Evolutionary conservation across 2,113 vertebrate species (phyloP).

Genomic region (Notiomystis cincta): DNA sequence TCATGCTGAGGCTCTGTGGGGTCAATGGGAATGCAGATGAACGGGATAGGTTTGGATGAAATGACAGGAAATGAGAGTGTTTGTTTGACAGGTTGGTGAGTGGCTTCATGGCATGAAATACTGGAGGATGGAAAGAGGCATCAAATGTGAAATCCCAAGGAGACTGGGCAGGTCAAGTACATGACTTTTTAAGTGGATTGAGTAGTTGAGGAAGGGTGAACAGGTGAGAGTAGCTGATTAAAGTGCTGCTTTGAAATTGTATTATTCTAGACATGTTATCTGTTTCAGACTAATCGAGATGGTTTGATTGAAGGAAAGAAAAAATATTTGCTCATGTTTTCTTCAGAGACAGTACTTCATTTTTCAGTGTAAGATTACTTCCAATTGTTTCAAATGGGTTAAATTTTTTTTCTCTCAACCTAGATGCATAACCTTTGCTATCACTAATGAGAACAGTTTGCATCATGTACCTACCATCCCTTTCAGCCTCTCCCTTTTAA

Average conservation of each 20-base stretch:
- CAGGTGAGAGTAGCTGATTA: conserved; percentile 9
- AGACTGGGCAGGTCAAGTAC: conserved; percentile 6
- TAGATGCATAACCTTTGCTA: not conserved
- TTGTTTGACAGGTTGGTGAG: not conserved
- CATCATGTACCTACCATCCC: not conserved
- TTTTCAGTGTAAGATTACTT: not conserved
- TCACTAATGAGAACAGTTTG: not conserved
- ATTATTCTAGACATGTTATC: not conserved
- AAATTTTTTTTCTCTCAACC: not conserved
- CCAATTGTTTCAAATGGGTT: not conserved
- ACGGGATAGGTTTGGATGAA: not conserved
- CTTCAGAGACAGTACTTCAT: not conserved
- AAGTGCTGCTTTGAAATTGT: conserved; percentile 35
- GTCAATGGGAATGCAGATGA: not conserved
- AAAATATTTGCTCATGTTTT: not conserved
- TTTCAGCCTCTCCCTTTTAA: not conserved
- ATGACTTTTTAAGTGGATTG: conserved; percentile 26
- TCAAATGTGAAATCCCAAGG: conserved; percentile 8
- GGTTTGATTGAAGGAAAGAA: not conserved
- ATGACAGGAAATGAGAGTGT: not conserved
- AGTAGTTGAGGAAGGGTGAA: not conserved
- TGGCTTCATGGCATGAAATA: not conserved
- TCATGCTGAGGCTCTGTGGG: not conserved
- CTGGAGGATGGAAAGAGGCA: not conserved
- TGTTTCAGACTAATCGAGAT: not conserved